Evolutionary conservation across 2,888 invertebrate species (phyloP), one percentile per base, ranked within the genome.

Genomic region (Lochmaea capreae): DNA sequence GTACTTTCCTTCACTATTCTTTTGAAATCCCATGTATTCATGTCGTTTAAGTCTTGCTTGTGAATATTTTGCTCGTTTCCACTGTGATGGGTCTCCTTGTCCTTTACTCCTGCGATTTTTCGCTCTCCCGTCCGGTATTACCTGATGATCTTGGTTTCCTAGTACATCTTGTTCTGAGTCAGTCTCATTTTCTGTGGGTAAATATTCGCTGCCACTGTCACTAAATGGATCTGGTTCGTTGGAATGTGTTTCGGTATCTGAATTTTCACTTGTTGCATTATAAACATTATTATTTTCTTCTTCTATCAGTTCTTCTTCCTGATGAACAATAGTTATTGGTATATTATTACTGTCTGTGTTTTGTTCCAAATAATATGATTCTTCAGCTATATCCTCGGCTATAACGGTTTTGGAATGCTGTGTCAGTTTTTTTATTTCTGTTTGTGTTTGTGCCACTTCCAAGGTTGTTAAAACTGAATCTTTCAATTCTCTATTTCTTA

Each of bases 61-160:
- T 42, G 63, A 63, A 39, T 63, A 33, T 63, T 63, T 63, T 39
- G 39, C 63, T 39, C 63, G 18, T 9, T 67, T 67, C 67, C 54
- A 67, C 52, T 26, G 18, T 54, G 9, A 14, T 54, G 67, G 16
- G 52, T 67, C 67, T 33, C 67, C 59, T 59, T 67, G 67, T 22
- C 58, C 67, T 58, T 67, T 58, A 57, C 58, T 58, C 39, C 42
- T 67, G 26, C 67, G 39, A 26, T 57, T 58, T 67, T 52, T 26
- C 58, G 54, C 57, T 67, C 67, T 67, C 58, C 58, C 42, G 59
- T 67, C 67, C 54, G 54, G 54, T 54, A 54, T 54, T 14, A 8
- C 11, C 9, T 49, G 42, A 16, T 65, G 10, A 26, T 49, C 26
- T 65, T 43, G 22, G 22, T 49, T 65, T 46, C 43, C 54, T 9